Conservation (phyloP, 2,113 vertebrate species). For the Anguilla rostrata region DNA sequence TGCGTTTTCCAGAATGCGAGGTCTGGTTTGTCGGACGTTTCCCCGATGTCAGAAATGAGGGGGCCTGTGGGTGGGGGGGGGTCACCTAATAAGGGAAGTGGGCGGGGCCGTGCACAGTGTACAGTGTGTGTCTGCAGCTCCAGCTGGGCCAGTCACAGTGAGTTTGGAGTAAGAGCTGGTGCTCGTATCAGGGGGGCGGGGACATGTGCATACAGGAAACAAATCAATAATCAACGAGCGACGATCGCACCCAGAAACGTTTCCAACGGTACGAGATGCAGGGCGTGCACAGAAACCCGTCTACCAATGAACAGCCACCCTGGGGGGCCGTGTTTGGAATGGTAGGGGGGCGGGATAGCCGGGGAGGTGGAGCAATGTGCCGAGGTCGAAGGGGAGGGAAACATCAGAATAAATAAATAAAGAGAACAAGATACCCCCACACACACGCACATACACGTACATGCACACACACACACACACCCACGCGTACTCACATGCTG, state of each 20-base stretch:
- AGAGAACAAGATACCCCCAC: background rate
- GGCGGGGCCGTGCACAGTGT: constrained; percentile 60
- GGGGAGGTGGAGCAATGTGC: background rate
- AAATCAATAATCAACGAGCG: constrained; percentile 56
- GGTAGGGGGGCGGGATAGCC: background rate
- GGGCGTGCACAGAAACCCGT: constrained; percentile 1
- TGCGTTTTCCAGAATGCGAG: background rate
- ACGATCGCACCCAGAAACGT: constrained; percentile 43
- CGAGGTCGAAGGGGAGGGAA: background rate
- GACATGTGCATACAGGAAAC: constrained; percentile 64
- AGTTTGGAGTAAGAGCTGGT: constrained; percentile 73
- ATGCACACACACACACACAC: background rate
- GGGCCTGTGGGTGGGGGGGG: background rate
- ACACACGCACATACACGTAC: background rate
- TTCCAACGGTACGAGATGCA: constrained; percentile 56
- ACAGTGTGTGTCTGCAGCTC: constrained; percentile 63
- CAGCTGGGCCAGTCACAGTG: constrained; percentile 73
- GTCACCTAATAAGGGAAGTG: constrained; percentile 1
- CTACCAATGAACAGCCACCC: background rate
- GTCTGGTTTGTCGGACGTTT: background rate
- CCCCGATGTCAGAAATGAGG: background rate
- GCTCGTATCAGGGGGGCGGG: constrained; percentile 54
- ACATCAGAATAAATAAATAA: background rate
- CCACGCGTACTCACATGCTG: no score
- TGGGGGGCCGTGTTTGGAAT: background rate